Conservation (phyloP, 2,888 invertebrate genomes). For the Cephus spinipes region DNA sequence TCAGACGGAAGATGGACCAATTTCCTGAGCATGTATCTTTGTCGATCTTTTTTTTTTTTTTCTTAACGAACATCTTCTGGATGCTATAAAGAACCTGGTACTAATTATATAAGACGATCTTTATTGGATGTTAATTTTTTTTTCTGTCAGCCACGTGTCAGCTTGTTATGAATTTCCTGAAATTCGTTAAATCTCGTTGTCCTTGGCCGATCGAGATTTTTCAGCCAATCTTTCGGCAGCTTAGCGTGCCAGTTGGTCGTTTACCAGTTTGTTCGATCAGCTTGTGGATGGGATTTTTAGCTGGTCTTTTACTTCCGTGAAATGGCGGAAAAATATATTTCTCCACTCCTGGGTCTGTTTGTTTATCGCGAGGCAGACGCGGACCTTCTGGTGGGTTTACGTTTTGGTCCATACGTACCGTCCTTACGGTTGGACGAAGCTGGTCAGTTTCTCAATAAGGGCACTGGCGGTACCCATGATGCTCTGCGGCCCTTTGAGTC, state of each 20-base stretch:
- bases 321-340: background rate
- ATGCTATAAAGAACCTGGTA: background rate
- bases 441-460: background rate
- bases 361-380: background rate
- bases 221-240: background rate
- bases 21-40: background rate
- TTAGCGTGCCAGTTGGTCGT: background rate
- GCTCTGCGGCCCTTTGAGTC: background rate
- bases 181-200: background rate
- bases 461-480: background rate
- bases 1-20: background rate
- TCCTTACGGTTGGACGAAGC: background rate
- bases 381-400: background rate
- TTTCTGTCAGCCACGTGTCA: background rate
- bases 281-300: background rate
- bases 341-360: background rate
- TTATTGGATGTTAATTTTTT: background rate
- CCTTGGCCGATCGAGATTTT: background rate
- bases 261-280: background rate
- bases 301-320: background rate
- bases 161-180: background rate
- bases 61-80: background rate
- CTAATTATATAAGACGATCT: background rate
- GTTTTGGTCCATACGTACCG: background rate
- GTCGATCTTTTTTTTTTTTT: background rate